Evolutionary conservation across 1,140 invertebrate genomes (phyloP), one percentile per base, ranked within the genome.

Genomic region (Odontomachus brunneus): DNA sequence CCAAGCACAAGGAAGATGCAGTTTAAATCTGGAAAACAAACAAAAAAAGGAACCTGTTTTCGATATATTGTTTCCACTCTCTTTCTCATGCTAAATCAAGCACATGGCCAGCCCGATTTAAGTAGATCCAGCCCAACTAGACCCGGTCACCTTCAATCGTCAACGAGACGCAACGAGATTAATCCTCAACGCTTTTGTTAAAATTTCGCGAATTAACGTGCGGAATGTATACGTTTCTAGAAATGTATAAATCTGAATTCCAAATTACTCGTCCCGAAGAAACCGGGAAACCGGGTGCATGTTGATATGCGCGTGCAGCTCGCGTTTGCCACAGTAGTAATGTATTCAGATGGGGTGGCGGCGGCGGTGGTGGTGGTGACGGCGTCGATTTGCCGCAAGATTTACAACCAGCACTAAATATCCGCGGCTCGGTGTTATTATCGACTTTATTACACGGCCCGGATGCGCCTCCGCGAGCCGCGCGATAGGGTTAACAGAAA

Each of bases 321-420:
- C 84, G 89, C 89, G 38, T 5, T 44, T 88, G 87, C 87, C 83
- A 65, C 82, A 85, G 84, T 88, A 86, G 89, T 91, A 90, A 92
- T 88, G 87, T 91, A 91, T 91, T 91, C 90, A 72, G 69, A 83
- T 69, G 22, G n/a, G n/a, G n/a, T n/a, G n/a, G n/a, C n/a, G n/a
- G n/a, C n/a, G n/a, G 22, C 62, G 49, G 84, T 48, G 83, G 74
- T 85, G 48, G 88, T 90, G 85, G 89, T 85, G 88, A 88, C 89
- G 86, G 86, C 90, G 91, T 91, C 91, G 91, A 93, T 92, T 92
- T 92, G 88, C 90, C 15, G 44, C 66, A 80, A 92, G 92, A 93
- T 93, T 93, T 93, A 93, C 91, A 92, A 80, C 91, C 87, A 89
- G 86, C 88, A 93, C 91, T 93, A 93, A 93, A 93, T 93, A 93